Percentiles rank a stretch among this genome's conserved stretches.
Evolutionary conservation across 2,797 vertebrate genomes (phyloP).

Genomic region (Coendou prehensilis): DNA sequence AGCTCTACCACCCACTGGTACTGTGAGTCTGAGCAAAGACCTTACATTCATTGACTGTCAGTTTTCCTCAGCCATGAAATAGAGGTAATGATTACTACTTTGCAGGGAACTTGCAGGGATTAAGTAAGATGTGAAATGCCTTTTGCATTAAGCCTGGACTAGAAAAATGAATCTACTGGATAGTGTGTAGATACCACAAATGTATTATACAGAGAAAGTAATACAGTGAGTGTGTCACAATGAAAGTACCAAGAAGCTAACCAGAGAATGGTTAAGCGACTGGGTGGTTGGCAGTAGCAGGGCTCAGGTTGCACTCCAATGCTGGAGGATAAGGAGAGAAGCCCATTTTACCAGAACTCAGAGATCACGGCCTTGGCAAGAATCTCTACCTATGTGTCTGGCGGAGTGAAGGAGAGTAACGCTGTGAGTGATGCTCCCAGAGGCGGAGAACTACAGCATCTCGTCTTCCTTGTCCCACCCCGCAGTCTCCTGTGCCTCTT

Average conservation of each 20-base stretch:
- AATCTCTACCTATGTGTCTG: background rate
- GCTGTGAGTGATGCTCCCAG: background rate
- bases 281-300: background rate
- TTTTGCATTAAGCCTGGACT: conserved; percentile 6
- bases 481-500: background rate
- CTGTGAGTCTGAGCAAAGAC: conserved; percentile 60
- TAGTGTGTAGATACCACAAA: background rate
- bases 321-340: background rate
- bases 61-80: conserved; percentile 31
- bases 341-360: background rate
- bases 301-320: background rate
- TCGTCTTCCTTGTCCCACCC: background rate
- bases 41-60: conserved; percentile 40
- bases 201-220: background rate
- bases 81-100: conserved; percentile 59
- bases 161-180: background rate
- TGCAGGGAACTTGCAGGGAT: conserved; percentile 51
- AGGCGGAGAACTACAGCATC: background rate
- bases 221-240: background rate
- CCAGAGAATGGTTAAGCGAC: background rate
- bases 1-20: background rate
- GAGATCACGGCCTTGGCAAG: background rate
- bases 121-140: conserved; percentile 54
- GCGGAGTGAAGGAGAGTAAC: background rate
- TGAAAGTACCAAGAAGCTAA: background rate